Base-by-base conservation (phyloP, 2,888 invertebrate genomes). In the Acheta domesticus region DNA sequence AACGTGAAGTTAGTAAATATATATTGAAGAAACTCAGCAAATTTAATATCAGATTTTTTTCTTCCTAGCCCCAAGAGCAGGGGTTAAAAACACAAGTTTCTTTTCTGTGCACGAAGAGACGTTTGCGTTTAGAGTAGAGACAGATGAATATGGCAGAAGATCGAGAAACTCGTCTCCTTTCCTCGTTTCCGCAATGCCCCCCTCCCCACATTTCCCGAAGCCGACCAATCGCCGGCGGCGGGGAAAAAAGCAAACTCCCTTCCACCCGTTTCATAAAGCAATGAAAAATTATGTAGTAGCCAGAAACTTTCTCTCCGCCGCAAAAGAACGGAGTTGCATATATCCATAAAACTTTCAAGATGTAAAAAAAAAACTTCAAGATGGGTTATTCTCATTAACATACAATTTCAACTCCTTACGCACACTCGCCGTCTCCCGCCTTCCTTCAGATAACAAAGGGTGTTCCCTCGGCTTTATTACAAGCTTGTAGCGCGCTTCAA, bases 321-420 rank as follows among this genome's bases (percentile, higher is more conserved):
- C 62, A 62, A n/a, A n/a, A 62, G 62, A 62, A 62, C 36, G 8
- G 62, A 12, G 62, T 62, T 78, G 73, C 74, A 74, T 49, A 79
- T 79, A 79, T 77, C 75, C 79, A 80, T 77, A 79, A 78, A 80
- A 79, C 79, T 74, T 49, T 48, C n/a, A 62, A 62, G 62, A 62
- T 62, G 36, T 78, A 49, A 49, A 80, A 79, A 77, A 49, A 76
- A 76, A 50, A 50, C 76, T 81, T 81, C 78, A 78, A 79, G 81
- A 78, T 79, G 76, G 79, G 80, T 80, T 76, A 75, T 79, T 50
- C 80, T 79, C 81, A 81, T 81, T 81, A 81, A 81, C 80, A 81
- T 80, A 78, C 73, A 79, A 79, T 79, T 79, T 79, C 77, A 74
- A 36, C 77, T 50, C 76, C 48, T 48, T 49, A 48, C 75, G 20